phyloP scores from a whole-genome alignment of 2,888 invertebrate species.

The Elmis aenea region DNA sequence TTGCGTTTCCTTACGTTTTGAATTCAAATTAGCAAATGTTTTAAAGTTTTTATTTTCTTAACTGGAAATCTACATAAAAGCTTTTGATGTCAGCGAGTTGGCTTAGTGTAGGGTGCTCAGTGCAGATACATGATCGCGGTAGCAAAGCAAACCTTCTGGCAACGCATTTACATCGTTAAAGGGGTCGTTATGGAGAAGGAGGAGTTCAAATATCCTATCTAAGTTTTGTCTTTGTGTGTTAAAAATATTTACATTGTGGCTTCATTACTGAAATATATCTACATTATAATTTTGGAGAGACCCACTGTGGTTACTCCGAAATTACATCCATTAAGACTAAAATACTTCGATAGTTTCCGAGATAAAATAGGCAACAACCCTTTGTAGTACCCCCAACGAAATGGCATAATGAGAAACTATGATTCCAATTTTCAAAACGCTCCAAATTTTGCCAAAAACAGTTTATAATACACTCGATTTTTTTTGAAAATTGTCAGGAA shows the following conservation, averaged over 20 bases:
- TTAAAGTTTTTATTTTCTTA: conserved; percentile 48
- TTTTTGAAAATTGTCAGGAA: too few species aligned
- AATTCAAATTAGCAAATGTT: conserved; percentile 42
- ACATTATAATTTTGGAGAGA: too few species aligned
- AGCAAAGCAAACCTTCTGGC: conserved; percentile 39
- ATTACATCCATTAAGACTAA: too few species aligned
- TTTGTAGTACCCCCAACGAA: too few species aligned
- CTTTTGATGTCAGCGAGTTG: conserved; percentile 44
- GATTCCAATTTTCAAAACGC: too few species aligned
- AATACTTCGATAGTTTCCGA: too few species aligned
- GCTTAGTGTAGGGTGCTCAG: conserved; percentile 40
- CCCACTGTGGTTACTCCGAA: too few species aligned
- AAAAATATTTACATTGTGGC: conserved; percentile 45
- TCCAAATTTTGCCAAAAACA: too few species aligned
- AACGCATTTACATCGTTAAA: conserved; percentile 45
- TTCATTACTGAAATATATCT: too few species aligned
- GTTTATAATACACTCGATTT: too few species aligned
- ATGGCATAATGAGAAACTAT: too few species aligned
- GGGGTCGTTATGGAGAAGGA: conserved; percentile 41
- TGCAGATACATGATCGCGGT: conserved; percentile 33
- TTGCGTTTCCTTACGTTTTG: conserved; percentile 29
- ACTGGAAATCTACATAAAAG: conserved; percentile 45
- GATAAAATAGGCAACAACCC: too few species aligned
- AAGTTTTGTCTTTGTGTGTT: conserved; percentile 47
- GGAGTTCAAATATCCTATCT: conserved; percentile 43